Evolutionary conservation across 2,888 invertebrate species (phyloP), one percentile per base, ranked within the genome.

Genomic region (Drosophila demipolita): DNA sequence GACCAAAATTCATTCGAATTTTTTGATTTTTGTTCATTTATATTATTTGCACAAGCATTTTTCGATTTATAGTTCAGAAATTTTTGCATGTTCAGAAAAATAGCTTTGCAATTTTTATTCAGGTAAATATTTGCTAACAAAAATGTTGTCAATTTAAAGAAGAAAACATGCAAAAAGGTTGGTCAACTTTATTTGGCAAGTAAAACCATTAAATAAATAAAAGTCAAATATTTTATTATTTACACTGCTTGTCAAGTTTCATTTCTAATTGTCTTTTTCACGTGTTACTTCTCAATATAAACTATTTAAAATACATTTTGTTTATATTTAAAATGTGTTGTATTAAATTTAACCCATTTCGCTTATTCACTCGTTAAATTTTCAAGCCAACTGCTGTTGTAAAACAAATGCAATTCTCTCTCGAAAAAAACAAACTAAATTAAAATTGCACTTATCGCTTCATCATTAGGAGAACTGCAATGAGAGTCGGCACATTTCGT

Each of bases 1-100:
- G 42, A 55, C 75, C 78, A 60, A 71, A 78, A 84, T 84, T 74
- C 55, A 82, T 72, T 73, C 66, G 66, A 80, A 87, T 78, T 76
- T 76, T 75, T 73, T 78, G 60, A 59, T 80, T 60, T 69, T 70
- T 57, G 59, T 75, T 72, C 67, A 84, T 84, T 87, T 84, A 75
- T 84, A 76, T 60, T 66, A 84, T 82, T 80, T 75, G 65, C 53
- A 57, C 49, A 63, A 62, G 63, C 49, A 74, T 72, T 75, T 70
- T 65, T 65, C 26, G 50, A 61, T 57, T 35, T 48, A 45, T 20
- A 58, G 23, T 35, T 50, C 54, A 50, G 40, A 20, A 45, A 67
- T 69, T 54, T 62, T 53, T 49, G 32, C 48, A 26, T 49, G n/a
- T 9, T 15, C 33, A 20, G n/a, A 45, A 45, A 48, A 62, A 68